Conservation (phyloP, 2,888 invertebrate species). For the Hetaerina titia region DNA sequence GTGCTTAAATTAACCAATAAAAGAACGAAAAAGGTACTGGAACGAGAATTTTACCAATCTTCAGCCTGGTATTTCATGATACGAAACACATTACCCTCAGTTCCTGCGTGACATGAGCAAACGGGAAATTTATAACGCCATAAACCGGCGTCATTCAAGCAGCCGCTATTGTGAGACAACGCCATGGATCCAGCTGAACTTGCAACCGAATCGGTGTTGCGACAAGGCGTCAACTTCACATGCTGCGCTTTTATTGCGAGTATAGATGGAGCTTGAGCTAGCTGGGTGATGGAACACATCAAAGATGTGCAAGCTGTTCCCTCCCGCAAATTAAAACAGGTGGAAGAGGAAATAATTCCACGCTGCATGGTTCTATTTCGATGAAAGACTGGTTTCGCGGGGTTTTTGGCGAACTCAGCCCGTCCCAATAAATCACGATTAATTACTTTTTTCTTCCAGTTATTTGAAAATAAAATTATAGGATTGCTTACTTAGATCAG, state of each 20-base stretch:
- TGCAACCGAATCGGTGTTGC: not conserved
- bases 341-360: not conserved
- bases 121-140: slow-evolving; percentile 28
- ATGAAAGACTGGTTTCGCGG: not conserved
- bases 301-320: not conserved
- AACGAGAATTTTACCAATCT: not conserved
- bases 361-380: not conserved
- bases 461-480: too few relatives aligned
- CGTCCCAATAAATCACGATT: too few relatives aligned
- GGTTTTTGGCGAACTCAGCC: too few relatives aligned
- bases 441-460: too few relatives aligned
- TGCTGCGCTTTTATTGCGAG: not conserved
- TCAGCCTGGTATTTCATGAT: not conserved
- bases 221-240: not conserved
- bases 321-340: not conserved
- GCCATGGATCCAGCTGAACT: not conserved
- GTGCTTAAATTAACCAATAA: not conserved
- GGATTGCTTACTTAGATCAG: too few relatives aligned
- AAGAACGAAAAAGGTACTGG: not conserved
- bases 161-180: not conserved
- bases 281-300: not conserved
- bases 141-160: slow-evolving; percentile 1
- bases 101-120: not conserved
- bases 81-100: not conserved
- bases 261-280: not conserved